phyloP scores from a whole-genome alignment of 2,888 invertebrate genomes.

The Limnephilus rhombicus region DNA sequence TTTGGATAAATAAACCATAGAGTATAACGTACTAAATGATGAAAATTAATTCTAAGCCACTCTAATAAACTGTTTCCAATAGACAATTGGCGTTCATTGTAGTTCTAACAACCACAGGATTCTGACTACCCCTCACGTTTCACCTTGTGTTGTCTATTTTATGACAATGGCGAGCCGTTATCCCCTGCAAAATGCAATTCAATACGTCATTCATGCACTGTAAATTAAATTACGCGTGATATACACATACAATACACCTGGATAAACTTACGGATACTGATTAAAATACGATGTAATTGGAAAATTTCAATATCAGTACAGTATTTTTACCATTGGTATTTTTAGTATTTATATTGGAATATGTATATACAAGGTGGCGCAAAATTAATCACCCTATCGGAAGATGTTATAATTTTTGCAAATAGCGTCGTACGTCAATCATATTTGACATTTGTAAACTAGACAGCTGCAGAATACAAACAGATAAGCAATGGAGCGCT shows the following conservation, averaged over 20 bases:
- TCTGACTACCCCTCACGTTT: neutral
- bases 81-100: neutral
- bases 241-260: neutral
- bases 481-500: no score
- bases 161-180: neutral
- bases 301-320: no score
- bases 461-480: no score
- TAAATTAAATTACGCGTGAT: neutral
- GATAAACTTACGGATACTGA: neutral
- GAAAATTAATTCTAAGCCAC: neutral
- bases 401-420: no score
- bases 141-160: neutral
- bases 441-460: no score
- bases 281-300: neutral
- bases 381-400: no score
- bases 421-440: no score
- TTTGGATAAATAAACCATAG: no score
- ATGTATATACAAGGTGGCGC: no score
- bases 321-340: neutral
- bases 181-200: neutral
- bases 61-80: no score
- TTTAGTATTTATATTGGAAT: no score
- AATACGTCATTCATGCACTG: neutral
- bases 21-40: no score
- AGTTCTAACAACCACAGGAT: neutral